These are phyloP conservation scores for Pelagia noctiluca DNA, from an alignment of 30 jellyfish, hydroid and myxozoan genomes.

Conservation along the genomic window DNA sequence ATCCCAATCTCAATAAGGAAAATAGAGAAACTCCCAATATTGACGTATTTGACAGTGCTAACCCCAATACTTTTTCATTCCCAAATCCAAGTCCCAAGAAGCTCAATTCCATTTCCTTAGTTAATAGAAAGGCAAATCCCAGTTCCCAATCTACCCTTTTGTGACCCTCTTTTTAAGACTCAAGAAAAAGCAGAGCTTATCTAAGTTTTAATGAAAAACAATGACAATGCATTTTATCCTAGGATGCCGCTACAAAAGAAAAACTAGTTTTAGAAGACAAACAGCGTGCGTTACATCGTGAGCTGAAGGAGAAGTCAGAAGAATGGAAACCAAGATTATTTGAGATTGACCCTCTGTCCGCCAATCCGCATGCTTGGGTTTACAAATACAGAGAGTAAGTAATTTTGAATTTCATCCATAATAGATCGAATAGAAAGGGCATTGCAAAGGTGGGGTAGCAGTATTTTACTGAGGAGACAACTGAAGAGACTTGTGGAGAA, in stretches of 20 bases:
- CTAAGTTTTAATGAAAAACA: too few species aligned
- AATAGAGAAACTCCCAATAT: too few species aligned
- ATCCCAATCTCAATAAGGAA: too few species aligned
- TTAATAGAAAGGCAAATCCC: too few species aligned
- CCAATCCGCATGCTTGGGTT: constrained; percentile 86
- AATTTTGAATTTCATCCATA: not conserved
- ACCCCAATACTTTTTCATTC: too few species aligned
- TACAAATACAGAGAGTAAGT: constrained; percentile 94
- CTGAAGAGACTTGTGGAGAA: not conserved
- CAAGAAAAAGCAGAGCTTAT: too few species aligned
- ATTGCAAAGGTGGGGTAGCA: not conserved
- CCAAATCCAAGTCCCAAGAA: too few species aligned
- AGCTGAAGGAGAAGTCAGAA: constrained; percentile 80
- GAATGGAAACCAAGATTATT: constrained; percentile 91
- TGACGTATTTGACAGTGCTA: too few species aligned
- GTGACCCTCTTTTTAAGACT: too few species aligned
- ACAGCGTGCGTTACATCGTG: constrained; percentile 84
- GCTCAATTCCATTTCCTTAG: too few species aligned
- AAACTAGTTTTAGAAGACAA: constrained; percentile 86
- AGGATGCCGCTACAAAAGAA: constrained; percentile 94
- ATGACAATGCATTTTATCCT: not conserved
- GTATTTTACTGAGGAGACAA: not conserved
- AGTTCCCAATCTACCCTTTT: too few species aligned
- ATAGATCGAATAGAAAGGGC: too few species aligned
- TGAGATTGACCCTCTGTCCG: constrained; percentile 80